Evolutionary conservation across 2,888 invertebrate species (phyloP).

Genomic region (Lacanobia oleracea): DNA sequence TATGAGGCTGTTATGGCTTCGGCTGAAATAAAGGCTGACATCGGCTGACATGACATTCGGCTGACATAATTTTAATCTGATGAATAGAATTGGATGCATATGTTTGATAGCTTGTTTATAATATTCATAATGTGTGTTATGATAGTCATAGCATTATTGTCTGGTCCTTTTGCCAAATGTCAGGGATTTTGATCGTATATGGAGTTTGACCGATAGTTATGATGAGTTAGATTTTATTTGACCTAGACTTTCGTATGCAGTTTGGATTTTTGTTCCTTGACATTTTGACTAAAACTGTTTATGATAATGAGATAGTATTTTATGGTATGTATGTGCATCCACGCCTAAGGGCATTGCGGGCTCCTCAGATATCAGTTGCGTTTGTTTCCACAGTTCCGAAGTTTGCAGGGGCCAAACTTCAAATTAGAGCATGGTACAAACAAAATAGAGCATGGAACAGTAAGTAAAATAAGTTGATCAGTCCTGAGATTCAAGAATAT

Average conservation of each 20-base stretch:
- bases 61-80: not conserved
- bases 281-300: slow-evolving; percentile 27
- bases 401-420: not conserved
- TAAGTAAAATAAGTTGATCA: too few species aligned
- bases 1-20: too few species aligned
- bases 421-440: not conserved
- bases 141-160: not conserved
- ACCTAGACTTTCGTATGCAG: slow-evolving; percentile 17
- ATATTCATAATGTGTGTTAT: too few species aligned
- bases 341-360: not conserved
- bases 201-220: not conserved
- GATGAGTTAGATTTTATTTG: slow-evolving; percentile 14
- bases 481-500: too few species aligned
- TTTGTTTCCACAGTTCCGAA: not conserved
- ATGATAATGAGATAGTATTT: not conserved
- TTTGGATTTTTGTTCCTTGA: slow-evolving; percentile 22
- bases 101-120: not conserved
- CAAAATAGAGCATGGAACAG: not conserved
- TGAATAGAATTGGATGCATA: not conserved
- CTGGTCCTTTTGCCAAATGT: slow-evolving; percentile 40
- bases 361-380: not conserved
- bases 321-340: not conserved
- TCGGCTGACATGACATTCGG: too few species aligned
- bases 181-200: slow-evolving; percentile 34
- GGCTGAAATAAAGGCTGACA: not conserved